Base-by-base conservation (phyloP, 2,797 vertebrate species). In the Fistularia tabacaria region DNA sequence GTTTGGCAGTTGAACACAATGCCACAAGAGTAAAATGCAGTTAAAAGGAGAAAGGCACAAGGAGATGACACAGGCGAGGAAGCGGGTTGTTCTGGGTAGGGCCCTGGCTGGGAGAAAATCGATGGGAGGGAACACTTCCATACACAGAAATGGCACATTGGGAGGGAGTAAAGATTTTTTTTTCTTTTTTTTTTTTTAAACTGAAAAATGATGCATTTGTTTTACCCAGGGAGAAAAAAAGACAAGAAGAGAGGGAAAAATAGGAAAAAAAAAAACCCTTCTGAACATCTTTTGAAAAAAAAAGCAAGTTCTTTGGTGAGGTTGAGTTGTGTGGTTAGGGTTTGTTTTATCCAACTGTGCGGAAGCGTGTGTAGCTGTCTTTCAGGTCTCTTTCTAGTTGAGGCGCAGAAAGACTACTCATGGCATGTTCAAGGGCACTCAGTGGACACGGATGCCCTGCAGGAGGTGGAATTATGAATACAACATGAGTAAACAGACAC, bases 311-410 rank as follows among this genome's bases (percentile, higher is more conserved):
- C 84, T 89, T 89, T 91, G 85, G 87, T 88, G 89, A 88, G 87
- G 86, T 80, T 84, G 84, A 90, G 85, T 86, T 89, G 83, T 81
- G 84, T 77, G 84, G 88, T 90, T 90, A 89, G 83, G 88, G 84
- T 90, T 91, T 90, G 88, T 91, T 91, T 92, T 86, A 90, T 91
- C 89, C 88, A 81, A 87, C 86, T 86, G 90, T 88, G 90, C 87
- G 66, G 86, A 88, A 89, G 85, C 83, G 83, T 80, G 84, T 90
- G 89, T 89, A 88, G 84, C 86, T 87, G 87, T 89, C 89, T 90
- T 86, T 88, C 81, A 80, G 73, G 82, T 85, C 87, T 87, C 87
- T 88, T 89, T 90, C 86, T 87, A 84, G 87, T 89, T 61, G 74
- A 83, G 80, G 83, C 77, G 77, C 80, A 84, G 86, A 85, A 88